Conservation (phyloP, 1,140 invertebrate species). For the Drosophila erecta region DNA sequence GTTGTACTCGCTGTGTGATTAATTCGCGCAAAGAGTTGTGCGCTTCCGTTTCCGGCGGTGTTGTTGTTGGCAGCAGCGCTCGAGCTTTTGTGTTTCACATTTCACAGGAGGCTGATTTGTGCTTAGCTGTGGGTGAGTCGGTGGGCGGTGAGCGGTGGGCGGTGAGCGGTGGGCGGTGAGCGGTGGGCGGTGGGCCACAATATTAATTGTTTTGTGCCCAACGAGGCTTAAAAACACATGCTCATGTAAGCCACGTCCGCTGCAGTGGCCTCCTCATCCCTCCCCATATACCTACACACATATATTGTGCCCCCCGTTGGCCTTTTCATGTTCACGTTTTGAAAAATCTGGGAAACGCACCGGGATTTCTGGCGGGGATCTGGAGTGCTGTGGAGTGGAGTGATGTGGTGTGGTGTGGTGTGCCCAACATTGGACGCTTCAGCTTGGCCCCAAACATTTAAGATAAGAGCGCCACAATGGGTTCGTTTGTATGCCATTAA, state of each 20-base stretch:
- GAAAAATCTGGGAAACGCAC: conserved; percentile 47
- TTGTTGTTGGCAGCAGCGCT: conserved; percentile 37
- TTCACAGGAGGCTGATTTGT: conserved; percentile 76
- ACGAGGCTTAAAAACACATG: conserved; percentile 81
- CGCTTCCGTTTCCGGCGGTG: conserved; percentile 78
- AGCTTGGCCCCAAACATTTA: conserved; percentile 68
- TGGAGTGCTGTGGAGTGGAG: not conserved
- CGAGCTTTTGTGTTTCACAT: conserved; percentile 76
- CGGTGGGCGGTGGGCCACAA: conserved; percentile 39
- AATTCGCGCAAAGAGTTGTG: conserved; percentile 82
- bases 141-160: conserved; percentile 32
- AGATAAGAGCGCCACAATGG: conserved; percentile 73
- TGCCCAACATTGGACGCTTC: conserved; percentile 67
- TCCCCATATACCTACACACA: not conserved
- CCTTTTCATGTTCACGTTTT: conserved; percentile 48
- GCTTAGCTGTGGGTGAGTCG: conserved; percentile 38
- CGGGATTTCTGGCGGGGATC: conserved; percentile 26
- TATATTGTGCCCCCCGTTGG: conserved; percentile 4
- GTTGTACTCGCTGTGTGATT: conserved; percentile 75
- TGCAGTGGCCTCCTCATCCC: conserved; percentile 39
- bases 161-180: conserved; percentile 17
- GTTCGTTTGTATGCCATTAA: conserved; percentile 75
- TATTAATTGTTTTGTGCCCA: conserved; percentile 82
- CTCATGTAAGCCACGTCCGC: conserved; percentile 78
- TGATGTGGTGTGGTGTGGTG: conserved; percentile 6